phyloP scores from a whole-genome alignment of 2,888 invertebrate species.

The Trichopria drosophilae region DNA sequence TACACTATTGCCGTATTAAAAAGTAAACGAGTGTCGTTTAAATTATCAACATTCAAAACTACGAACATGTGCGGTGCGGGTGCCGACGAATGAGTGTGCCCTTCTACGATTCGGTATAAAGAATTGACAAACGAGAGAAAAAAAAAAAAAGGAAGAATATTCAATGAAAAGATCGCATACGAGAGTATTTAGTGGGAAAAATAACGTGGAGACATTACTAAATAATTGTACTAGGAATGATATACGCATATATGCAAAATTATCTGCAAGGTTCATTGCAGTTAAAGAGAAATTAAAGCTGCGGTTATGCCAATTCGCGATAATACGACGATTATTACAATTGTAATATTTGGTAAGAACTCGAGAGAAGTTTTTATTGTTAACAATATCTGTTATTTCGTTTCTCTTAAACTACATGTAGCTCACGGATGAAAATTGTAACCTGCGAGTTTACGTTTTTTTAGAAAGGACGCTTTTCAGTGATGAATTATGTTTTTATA shows the following conservation, averaged over 20 bases:
- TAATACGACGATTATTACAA: slow-evolving; percentile 38
- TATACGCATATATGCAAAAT: too few relatives aligned
- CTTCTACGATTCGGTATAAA: too few relatives aligned
- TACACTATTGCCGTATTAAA: slow-evolving; percentile 51
- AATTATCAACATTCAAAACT: slow-evolving; percentile 49
- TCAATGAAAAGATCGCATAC: too few relatives aligned
- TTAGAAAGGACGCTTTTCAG: slow-evolving; percentile 26
- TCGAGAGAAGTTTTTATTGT: slow-evolving; percentile 45
- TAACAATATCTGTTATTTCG: slow-evolving; percentile 44
- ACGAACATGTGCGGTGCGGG: too few relatives aligned
- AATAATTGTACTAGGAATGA: too few relatives aligned
- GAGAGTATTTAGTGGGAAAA: too few relatives aligned
- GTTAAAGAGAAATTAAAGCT: too few relatives aligned
- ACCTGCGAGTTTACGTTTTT: slow-evolving; percentile 25
- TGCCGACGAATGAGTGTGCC: too few relatives aligned
- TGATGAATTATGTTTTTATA: slow-evolving; percentile 31
- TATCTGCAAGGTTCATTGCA: too few relatives aligned
- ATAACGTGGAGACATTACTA: too few relatives aligned
- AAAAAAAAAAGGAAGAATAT: too few relatives aligned
- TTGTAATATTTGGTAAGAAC: slow-evolving; percentile 45
- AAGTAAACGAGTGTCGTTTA: slow-evolving; percentile 53
- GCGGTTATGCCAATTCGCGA: slow-evolving; percentile 19
- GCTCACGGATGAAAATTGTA: slow-evolving; percentile 17
- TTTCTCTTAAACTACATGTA: slow-evolving; percentile 36
- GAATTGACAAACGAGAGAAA: too few relatives aligned